phyloP scores from a whole-genome alignment of 2,888 invertebrate genomes.

The Zygaena filipendulae region DNA sequence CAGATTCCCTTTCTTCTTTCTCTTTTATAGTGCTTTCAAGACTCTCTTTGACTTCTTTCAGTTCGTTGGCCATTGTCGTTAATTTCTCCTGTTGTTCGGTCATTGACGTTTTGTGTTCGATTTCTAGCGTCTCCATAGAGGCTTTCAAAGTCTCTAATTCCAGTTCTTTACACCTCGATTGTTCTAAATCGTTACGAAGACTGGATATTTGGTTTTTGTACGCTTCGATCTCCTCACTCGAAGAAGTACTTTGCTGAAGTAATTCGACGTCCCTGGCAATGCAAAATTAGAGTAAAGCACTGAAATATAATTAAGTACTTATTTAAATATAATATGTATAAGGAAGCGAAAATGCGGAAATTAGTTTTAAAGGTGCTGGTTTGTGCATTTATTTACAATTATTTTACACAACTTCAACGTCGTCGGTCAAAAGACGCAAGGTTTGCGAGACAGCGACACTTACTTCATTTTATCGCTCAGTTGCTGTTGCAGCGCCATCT shows the following conservation, averaged over 20 bases:
- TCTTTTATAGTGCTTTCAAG: slow-evolving; percentile 39
- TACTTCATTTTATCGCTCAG: slow-evolving; percentile 54
- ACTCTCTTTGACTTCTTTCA: slow-evolving; percentile 45
- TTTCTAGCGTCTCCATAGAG: slow-evolving; percentile 49
- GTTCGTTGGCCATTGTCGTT: slow-evolving; percentile 33
- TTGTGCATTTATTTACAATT: neutral
- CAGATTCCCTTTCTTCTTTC: slow-evolving; percentile 38
- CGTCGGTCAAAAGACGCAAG: no score
- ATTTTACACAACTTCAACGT: no score
- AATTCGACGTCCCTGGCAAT: slow-evolving; percentile 48
- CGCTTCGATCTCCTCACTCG: slow-evolving; percentile 55
- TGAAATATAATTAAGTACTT: neutral
- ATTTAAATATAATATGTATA: neutral
- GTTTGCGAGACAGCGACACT: no score
- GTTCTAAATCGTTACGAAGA: slow-evolving; percentile 50
- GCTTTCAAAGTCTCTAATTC: slow-evolving; percentile 52
- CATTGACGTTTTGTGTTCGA: slow-evolving; percentile 49
- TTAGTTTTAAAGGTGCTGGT: neutral
- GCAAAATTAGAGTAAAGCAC: slow-evolving; percentile 5
- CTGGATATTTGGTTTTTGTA: slow-evolving; percentile 49
- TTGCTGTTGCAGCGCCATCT: slow-evolving; percentile 48
- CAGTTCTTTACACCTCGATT: slow-evolving; percentile 66
- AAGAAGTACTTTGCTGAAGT: slow-evolving; percentile 54
- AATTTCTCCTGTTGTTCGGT: slow-evolving; percentile 51
- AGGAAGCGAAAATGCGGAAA: neutral